A percentile compares a stretch with the other conserved stretches of the same genome.
Evolutionary conservation across 2,113 vertebrate genomes (phyloP).

Genomic region (Labeo rohita): DNA sequence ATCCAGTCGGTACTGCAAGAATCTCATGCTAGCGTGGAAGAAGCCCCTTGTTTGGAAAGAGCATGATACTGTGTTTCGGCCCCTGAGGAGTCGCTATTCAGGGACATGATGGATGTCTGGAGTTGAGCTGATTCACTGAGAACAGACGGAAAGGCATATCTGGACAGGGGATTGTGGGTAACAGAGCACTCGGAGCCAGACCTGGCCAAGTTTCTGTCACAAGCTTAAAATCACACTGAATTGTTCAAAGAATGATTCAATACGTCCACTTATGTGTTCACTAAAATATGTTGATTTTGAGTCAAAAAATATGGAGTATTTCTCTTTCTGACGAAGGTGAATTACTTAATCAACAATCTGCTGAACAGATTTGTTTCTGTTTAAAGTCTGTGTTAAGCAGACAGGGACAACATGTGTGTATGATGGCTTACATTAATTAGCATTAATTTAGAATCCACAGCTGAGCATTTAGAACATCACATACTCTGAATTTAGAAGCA

Average conservation of each 20-base stretch:
- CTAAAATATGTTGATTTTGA: neutral
- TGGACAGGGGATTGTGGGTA: neutral
- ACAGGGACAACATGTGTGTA: slow-evolving; percentile 11
- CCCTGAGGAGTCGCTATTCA: slow-evolving; percentile 48
- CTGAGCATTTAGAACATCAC: slow-evolving; percentile 20
- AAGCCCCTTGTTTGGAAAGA: slow-evolving; percentile 48
- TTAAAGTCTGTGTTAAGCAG: neutral
- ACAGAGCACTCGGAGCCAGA: neutral
- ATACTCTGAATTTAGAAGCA: slow-evolving; percentile 17
- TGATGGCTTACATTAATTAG: slow-evolving; percentile 15
- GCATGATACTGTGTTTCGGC: slow-evolving; percentile 28
- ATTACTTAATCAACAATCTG: neutral
- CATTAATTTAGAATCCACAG: slow-evolving; percentile 19
- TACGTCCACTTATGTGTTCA: neutral
- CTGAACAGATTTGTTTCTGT: slow-evolving; percentile 8
- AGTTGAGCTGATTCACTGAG: slow-evolving; percentile 44
- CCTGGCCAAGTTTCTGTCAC: neutral
- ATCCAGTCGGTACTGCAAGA: slow-evolving; percentile 50
- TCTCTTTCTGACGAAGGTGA: neutral
- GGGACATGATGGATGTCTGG: slow-evolving; percentile 48
- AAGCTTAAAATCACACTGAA: neutral
- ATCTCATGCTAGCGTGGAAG: slow-evolving; percentile 51
- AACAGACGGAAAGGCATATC: slow-evolving; percentile 23
- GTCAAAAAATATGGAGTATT: neutral
- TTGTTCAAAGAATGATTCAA: neutral